Conservation (phyloP, 1,140 invertebrate genomes). For the Chrysomallon squamiferum region DNA sequence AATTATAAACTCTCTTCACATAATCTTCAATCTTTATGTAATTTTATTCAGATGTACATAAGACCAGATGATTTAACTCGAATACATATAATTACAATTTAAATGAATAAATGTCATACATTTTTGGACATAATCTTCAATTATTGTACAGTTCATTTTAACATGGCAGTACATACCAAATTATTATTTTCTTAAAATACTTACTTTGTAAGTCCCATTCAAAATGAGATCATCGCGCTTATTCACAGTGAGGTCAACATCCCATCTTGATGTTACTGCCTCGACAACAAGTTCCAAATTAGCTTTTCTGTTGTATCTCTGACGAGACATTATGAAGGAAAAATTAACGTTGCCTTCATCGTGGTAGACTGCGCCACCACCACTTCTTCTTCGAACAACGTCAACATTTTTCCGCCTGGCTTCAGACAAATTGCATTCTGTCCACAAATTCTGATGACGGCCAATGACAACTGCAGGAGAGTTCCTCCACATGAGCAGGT, state of each 20-base stretch:
- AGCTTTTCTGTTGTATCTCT: conserved; percentile 80
- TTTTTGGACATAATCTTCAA: too few species aligned
- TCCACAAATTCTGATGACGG: conserved; percentile 95
- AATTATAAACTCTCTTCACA: too few species aligned
- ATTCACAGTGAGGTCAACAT: conserved; percentile 76
- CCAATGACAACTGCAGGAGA: conserved; percentile 94
- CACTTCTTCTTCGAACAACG: conserved; percentile 89
- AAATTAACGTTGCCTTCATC: conserved; percentile 92
- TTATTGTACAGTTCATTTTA: too few species aligned
- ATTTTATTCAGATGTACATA: too few species aligned
- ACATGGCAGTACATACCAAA: too few species aligned
- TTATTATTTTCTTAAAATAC: too few species aligned
- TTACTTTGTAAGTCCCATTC: conserved; percentile 80
- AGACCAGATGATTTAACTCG: too few species aligned
- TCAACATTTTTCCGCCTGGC: conserved; percentile 69
- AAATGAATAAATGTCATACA: too few species aligned
- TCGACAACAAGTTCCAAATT: conserved; percentile 86
- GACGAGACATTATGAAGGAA: conserved; percentile 83
- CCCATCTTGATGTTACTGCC: conserved; percentile 80
- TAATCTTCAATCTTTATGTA: too few species aligned
- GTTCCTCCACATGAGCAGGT: conserved; percentile 91
- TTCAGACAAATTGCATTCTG: conserved; percentile 78
- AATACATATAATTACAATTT: too few species aligned
- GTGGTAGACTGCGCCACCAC: conserved; percentile 97
- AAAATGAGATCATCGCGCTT: conserved; percentile 84